Conservation (phyloP, 1,140 invertebrate genomes). For the Limonius californicus region DNA sequence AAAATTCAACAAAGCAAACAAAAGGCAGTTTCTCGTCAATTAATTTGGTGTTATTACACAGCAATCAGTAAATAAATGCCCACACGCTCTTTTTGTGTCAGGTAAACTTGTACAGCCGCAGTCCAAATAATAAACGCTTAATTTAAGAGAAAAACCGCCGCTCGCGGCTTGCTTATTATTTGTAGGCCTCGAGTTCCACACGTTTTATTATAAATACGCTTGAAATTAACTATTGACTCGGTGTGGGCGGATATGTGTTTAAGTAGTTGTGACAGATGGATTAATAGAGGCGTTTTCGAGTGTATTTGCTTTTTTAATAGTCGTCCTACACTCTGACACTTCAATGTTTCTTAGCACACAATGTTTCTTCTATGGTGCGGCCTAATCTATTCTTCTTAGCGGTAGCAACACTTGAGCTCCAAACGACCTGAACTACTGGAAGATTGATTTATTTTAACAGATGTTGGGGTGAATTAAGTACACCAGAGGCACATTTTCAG, state of each 20-base stretch:
- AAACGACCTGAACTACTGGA: neutral
- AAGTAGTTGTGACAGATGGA: conserved; percentile 1
- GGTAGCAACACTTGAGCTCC: neutral
- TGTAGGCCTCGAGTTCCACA: neutral
- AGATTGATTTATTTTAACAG: neutral
- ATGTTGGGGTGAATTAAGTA: too few species aligned
- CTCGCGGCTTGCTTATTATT: neutral
- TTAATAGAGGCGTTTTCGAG: neutral
- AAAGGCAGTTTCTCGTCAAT: neutral
- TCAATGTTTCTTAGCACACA: neutral
- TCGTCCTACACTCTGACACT: neutral
- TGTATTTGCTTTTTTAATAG: conserved; percentile 1
- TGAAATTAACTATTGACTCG: neutral
- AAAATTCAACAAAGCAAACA: neutral
- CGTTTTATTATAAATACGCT: neutral
- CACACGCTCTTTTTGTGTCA: too few species aligned
- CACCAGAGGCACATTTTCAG: too few species aligned
- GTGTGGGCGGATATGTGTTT: neutral
- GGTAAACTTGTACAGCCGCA: too few species aligned
- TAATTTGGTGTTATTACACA: too few species aligned
- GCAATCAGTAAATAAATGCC: too few species aligned
- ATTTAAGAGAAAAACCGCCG: too few species aligned
- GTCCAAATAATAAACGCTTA: too few species aligned
- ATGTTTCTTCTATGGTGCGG: neutral
- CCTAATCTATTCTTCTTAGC: neutral